These are phyloP conservation scores for Poliocrania exsul DNA, from an alignment of 2,797 vertebrate genomes.

Conservation along the genomic window DNA sequence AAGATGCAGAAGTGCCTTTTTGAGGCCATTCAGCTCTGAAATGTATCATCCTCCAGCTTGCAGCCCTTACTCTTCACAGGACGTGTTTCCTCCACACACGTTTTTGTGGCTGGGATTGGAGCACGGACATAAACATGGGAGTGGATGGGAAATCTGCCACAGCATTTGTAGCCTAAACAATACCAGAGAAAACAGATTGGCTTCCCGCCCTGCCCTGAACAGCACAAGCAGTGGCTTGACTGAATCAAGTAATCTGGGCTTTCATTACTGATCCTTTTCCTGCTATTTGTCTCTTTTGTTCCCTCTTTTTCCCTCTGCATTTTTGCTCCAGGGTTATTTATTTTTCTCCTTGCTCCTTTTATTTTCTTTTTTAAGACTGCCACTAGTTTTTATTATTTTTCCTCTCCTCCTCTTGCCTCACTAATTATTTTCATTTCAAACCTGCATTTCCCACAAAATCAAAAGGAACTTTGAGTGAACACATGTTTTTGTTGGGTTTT, in stretches of 20 bases:
- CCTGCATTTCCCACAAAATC: slow-evolving; percentile 2
- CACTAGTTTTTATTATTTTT: background rate
- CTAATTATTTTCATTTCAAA: slow-evolving; percentile 11
- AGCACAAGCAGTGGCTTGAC: slow-evolving; percentile 9
- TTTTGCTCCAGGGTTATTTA: slow-evolving; percentile 35
- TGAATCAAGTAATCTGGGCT: slow-evolving; percentile 35
- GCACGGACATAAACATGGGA: background rate
- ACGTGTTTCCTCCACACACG: background rate
- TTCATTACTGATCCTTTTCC: slow-evolving; percentile 53
- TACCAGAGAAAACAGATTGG: slow-evolving; percentile 26
- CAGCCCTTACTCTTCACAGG: background rate
- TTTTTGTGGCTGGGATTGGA: background rate
- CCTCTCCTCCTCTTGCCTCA: background rate
- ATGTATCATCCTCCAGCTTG: background rate
- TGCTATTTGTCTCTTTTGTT: slow-evolving; percentile 56
- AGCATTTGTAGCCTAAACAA: slow-evolving; percentile 37
- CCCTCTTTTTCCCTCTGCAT: background rate
- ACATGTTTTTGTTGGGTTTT: background rate
- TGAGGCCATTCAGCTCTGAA: background rate
- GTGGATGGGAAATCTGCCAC: slow-evolving; percentile 24
- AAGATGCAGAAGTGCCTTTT: background rate
- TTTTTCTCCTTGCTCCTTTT: slow-evolving; percentile 9
- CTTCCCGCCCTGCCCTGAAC: background rate
- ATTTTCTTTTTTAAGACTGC: background rate
- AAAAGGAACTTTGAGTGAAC: background rate